Conservation (phyloP, 1,140 invertebrate species). For the Drosophila pseudoobscura region DNA sequence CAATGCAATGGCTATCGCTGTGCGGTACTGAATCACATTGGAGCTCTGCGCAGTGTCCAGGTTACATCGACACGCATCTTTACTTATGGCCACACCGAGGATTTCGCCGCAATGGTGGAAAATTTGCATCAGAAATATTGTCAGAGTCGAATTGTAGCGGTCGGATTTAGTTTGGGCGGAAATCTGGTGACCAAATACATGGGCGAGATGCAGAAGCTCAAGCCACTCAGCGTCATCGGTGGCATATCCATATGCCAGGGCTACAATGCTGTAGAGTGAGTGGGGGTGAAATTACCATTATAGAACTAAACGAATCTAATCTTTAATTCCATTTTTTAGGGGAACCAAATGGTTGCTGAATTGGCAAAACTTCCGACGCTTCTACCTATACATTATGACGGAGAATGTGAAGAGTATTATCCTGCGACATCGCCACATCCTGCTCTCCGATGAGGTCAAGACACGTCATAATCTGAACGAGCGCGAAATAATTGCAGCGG, state of each 20-base stretch:
- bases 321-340: constrained; percentile 82
- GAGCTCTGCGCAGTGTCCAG: constrained; percentile 92
- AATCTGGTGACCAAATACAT: constrained; percentile 95
- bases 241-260: constrained; percentile 96
- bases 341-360: constrained; percentile 90
- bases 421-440: constrained; percentile 89
- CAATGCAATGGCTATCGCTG: constrained; percentile 95
- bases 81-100: constrained; percentile 94
- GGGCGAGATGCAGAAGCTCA: constrained; percentile 88
- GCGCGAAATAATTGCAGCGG: constrained; percentile 91
- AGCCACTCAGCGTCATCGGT: constrained; percentile 89
- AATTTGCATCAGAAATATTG: constrained; percentile 89
- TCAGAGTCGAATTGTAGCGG: constrained; percentile 89
- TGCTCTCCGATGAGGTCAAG: constrained; percentile 91
- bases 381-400: constrained; percentile 96
- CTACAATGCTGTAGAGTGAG: constrained; percentile 93
- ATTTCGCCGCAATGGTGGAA: constrained; percentile 91
- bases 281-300: neutral
- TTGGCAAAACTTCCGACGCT: constrained; percentile 93
- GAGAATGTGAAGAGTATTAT: constrained; percentile 95
- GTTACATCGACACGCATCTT: constrained; percentile 95
- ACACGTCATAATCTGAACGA: constrained; percentile 88
- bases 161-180: constrained; percentile 95
- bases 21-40: constrained; percentile 97
- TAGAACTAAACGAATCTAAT: neutral